A percentile compares a stretch with the other conserved stretches of the same genome.
These are phyloP conservation scores for Zaprionus kolodkinae DNA, from an alignment of 1,140 invertebrate species.

Conservation along the genomic window DNA sequence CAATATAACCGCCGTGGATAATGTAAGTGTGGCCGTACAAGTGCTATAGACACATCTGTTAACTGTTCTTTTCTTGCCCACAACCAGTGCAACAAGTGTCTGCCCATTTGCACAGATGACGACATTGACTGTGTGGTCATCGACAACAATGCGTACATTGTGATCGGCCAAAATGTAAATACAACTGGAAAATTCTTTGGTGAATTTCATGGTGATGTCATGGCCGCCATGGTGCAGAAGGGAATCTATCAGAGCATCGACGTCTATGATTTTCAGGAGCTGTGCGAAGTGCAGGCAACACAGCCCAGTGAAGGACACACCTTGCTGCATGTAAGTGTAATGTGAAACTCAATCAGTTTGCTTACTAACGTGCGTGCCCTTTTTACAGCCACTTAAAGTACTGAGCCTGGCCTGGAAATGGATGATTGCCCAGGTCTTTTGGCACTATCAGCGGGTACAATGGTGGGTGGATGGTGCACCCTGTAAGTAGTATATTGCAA, in stretches of 20 bases:
- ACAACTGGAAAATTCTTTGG: slow-evolving; percentile 94
- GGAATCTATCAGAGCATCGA: slow-evolving; percentile 90
- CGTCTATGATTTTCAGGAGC: slow-evolving; percentile 94
- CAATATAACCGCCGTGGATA: slow-evolving; percentile 87
- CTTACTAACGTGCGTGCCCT: neutral
- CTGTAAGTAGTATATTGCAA: slow-evolving; percentile 71
- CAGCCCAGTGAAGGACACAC: slow-evolving; percentile 54
- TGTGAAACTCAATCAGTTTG: neutral
- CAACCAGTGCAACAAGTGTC: slow-evolving; percentile 84
- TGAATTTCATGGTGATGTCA: slow-evolving; percentile 90
- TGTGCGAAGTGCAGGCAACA: slow-evolving; percentile 86
- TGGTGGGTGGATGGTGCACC: slow-evolving; percentile 82
- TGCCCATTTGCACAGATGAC: slow-evolving; percentile 86
- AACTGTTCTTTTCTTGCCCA: neutral
- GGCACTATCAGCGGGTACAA: slow-evolving; percentile 68
- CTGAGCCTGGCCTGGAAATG: slow-evolving; percentile 71
- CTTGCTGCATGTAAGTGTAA: slow-evolving; percentile 63
- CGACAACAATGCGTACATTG: slow-evolving; percentile 95
- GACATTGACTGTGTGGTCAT: slow-evolving; percentile 92
- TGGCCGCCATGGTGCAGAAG: slow-evolving; percentile 90
- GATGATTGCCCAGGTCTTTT: slow-evolving; percentile 68
- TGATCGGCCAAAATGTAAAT: slow-evolving; percentile 89
- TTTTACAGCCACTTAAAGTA: slow-evolving; percentile 63
- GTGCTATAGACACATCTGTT: neutral
- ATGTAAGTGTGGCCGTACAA: slow-evolving; percentile 54